Base-by-base conservation (phyloP, 1,140 invertebrate species). In the Parasteatoda tepidariorum region DNA sequence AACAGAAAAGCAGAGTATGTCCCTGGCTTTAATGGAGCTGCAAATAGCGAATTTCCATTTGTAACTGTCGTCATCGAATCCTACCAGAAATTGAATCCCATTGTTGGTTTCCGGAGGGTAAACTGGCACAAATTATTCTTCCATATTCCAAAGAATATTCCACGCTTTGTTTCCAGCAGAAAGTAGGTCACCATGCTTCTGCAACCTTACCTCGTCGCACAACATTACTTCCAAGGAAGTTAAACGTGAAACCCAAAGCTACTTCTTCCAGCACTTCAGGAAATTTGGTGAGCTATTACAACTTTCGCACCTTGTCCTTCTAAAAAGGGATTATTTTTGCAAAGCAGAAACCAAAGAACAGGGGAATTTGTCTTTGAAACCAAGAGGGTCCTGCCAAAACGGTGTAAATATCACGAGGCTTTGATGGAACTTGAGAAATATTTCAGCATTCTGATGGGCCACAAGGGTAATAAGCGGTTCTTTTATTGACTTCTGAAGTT, bases 21-120 rank as follows among this genome's bases (percentile, higher is more conserved):
- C 26, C 48, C 31, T 71, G 54, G 68, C 55, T 30, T 48, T 4
- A n/a, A 59, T 30, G 7, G 6, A 75, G 74, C 59, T 64, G 64
- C 74, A 34, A 76, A 34, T 66, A 31, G 74, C 74, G 31, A 13
- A 76, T 76, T 64, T 57, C 54, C 74, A 76, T 64, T 57, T 57
- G 61, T 75, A 38, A 75, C 71, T 75, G 71, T 75, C 74, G 74
- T 66, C 74, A 76, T 76, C 74, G 74, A 76, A 64, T 48, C 74
- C 61, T 76, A 31, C 11, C 24, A 54, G 28, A 41, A 75, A 75
- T 30, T 54, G 22, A 62, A 75, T 54, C 57, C 26, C 38, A 76
- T 76, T 76, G 74, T 76, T 76, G 22, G 31, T 33, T 76, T 76
- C 74, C 74, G 74, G 74, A 13, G 62, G 41, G 30, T 31, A 73